Evolutionary conservation across 1,140 invertebrate genomes (phyloP).

Genomic region (Megalopta genalis): DNA sequence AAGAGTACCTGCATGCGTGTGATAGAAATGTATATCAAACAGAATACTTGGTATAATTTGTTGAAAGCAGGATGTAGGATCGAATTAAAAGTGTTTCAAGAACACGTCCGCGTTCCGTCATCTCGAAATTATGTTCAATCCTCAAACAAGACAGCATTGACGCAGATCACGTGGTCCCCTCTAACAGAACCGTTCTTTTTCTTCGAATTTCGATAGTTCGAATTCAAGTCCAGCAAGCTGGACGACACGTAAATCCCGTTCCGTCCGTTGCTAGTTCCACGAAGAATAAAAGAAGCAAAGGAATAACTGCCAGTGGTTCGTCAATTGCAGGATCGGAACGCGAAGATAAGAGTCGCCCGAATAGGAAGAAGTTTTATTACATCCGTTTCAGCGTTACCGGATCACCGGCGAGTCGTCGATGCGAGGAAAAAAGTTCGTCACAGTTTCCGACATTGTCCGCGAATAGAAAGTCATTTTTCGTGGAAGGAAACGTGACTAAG

Average conservation of each 20-base stretch:
- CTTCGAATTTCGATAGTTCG: no score
- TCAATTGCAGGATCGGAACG: not conserved
- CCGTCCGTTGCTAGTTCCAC: not conserved
- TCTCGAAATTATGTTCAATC: no score
- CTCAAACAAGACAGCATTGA: no score
- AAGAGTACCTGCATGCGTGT: no score
- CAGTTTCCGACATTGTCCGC: constrained; percentile 2
- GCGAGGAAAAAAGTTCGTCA: constrained; percentile 6
- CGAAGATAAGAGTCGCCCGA: not conserved
- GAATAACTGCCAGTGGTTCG: not conserved
- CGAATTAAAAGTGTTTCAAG: no score
- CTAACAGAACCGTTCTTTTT: no score
- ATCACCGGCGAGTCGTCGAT: not conserved
- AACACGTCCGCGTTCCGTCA: no score
- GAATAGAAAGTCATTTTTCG: constrained; percentile 30
- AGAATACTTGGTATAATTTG: no score
- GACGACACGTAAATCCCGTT: not conserved
- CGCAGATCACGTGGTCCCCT: no score
- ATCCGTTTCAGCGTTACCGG: constrained; percentile 20
- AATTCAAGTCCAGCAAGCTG: not conserved
- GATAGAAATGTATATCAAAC: no score
- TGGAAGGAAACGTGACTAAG: not conserved
- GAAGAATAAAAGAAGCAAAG: not conserved
- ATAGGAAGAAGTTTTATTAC: constrained; percentile 37
- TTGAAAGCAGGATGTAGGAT: no score